Evolutionary conservation across 2,888 invertebrate genomes (phyloP).

Genomic region (Sepiola atlantica): DNA sequence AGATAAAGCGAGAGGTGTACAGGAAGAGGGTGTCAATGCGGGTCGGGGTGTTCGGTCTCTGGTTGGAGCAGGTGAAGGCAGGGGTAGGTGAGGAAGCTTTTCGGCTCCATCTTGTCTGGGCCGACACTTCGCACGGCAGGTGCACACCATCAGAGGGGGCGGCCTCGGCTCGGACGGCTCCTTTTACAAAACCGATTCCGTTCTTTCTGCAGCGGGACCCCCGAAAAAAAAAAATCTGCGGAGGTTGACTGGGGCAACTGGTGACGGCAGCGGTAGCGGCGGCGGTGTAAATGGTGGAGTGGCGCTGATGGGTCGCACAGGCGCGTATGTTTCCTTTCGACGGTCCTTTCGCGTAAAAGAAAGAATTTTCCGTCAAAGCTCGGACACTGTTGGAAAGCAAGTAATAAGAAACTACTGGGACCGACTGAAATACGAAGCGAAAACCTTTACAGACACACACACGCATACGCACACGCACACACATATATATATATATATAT

Average conservation of each 20-base stretch:
- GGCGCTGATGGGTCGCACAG: not conserved
- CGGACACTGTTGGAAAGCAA: not conserved
- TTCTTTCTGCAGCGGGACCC: slow-evolving; percentile 4
- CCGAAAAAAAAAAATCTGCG: not conserved
- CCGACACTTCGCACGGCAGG: slow-evolving; percentile 32
- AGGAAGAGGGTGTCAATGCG: not conserved
- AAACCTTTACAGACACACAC: not conserved
- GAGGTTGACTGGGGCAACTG: not conserved
- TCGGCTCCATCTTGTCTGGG: slow-evolving; percentile 32
- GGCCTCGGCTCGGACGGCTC: slow-evolving; percentile 32
- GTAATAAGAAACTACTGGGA: not conserved
- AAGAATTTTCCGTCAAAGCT: not conserved
- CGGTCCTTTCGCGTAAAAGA: not conserved
- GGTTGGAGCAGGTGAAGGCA: not conserved
- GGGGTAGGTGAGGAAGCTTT: not conserved
- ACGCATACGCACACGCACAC: too few relatives aligned
- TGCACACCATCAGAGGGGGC: slow-evolving; percentile 13
- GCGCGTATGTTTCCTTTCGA: not conserved
- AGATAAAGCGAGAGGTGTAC: not conserved
- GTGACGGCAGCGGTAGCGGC: not conserved
- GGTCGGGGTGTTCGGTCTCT: not conserved
- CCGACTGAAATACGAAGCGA: too few relatives aligned
- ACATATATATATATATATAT: too few relatives aligned
- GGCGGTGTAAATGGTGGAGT: not conserved
- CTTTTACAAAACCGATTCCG: slow-evolving; percentile 32